Evolutionary conservation across 2,797 vertebrate genomes (phyloP).

Genomic region (Pyrocephalus nanus): DNA sequence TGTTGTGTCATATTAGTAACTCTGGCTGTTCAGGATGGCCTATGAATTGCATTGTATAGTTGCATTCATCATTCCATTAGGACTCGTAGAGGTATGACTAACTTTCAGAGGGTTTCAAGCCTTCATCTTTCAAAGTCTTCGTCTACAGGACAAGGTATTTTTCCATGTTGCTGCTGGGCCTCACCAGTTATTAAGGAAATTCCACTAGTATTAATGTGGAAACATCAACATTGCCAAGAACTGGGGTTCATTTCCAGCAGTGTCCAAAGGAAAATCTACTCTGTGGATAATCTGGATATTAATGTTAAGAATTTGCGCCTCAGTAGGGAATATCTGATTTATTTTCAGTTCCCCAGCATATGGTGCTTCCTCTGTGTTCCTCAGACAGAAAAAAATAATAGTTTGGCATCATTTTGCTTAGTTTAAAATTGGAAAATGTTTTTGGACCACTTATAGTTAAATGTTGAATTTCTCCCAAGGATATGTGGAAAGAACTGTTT

Average conservation of each 20-base stretch:
- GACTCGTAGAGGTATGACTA: neutral
- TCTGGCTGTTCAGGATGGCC: neutral
- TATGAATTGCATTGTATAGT: neutral
- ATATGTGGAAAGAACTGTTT: neutral
- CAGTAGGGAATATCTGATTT: conserved; percentile 20
- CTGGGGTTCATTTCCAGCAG: neutral
- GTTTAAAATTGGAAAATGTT: neutral
- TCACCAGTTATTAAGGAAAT: neutral
- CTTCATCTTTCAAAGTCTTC: neutral
- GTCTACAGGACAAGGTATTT: neutral
- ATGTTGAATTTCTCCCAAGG: neutral
- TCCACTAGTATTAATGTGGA: neutral
- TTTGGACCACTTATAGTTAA: neutral
- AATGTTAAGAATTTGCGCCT: neutral
- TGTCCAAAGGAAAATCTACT: conserved; percentile 1
- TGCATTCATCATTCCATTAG: neutral
- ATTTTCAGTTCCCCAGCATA: conserved; percentile 35
- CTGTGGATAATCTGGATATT: conserved; percentile 21
- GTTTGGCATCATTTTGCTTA: neutral
- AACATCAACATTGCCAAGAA: neutral
- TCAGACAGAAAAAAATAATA: neutral
- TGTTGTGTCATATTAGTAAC: neutral
- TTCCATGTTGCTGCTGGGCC: neutral
- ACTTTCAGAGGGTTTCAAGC: neutral
- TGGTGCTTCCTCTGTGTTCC: neutral